Evolutionary conservation across 1,140 invertebrate species (phyloP), one percentile per base, ranked within the genome.

Genomic region (Sycobia sp.): DNA sequence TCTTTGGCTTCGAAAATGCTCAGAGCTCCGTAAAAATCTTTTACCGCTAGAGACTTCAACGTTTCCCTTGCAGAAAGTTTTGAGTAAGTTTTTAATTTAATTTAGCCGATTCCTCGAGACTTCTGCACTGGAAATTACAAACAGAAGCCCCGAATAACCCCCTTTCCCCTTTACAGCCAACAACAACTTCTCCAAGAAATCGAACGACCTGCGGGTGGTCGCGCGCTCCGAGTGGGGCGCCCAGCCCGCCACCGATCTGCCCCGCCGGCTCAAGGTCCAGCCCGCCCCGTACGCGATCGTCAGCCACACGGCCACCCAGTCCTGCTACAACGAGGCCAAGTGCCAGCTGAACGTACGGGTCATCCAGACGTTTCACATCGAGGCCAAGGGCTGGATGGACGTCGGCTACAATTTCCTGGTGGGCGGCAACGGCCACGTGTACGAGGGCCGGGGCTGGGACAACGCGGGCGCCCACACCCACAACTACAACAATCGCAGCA

Each of bases 261-360:
- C 62, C 1, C 62, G 62, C 11, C 38, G 18, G 1, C 22, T 65
- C 0, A 65, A 65, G 65, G 57, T 67, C 2, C 83, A 82, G 10
- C 90, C 91, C 3, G 87, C 91, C 1, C 85, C 86, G 1, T 89
- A 86, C 63, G 90, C 91, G 1, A 88, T 93, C 54, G 89, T 92
- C 51, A 90, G 91, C 79, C 91, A 93, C 72, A 88, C 89, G 0
- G 86, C 84, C 0, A 73, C 73, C 0, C 68, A 76, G 0, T 66
- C 67, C 23, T 93, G 91, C 69, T 72, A 74, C 25, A 86, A 69
- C 1, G 73, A 76, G 51, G 74, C 85, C 0, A 71, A 80, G 8
- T 88, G 87, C 57, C 73, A 73, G 4, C 62, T 69, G 0, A 77
- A 79, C 0, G 86, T 90, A 0, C 82, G 85, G 36, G 53, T 79